Evolutionary conservation across 2,113 vertebrate genomes (phyloP).

Genomic region (Carollia perspicillata): DNA sequence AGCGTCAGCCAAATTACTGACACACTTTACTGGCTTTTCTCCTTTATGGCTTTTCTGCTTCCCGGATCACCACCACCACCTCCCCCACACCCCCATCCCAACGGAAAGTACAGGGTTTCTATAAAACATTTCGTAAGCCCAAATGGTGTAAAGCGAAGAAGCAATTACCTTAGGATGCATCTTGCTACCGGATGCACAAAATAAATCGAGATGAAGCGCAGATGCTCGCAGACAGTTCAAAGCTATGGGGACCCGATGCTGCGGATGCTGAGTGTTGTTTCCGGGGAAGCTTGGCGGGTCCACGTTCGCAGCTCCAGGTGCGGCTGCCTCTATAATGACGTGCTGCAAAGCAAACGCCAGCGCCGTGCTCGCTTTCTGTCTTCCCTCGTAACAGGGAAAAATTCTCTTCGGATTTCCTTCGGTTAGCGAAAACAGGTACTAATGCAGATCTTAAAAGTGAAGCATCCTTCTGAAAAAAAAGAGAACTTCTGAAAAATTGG

Average conservation of each 20-base stretch:
- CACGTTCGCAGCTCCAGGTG: not conserved
- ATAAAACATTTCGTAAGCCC: not conserved
- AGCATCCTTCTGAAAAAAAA: too few species aligned
- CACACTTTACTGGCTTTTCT: not conserved
- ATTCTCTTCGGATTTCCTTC: not conserved
- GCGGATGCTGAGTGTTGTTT: not conserved
- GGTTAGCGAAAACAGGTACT: not conserved
- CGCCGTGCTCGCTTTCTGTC: not conserved
- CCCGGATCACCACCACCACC: not conserved
- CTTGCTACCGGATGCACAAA: not conserved
- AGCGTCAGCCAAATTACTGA: not conserved
- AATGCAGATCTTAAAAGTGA: not conserved
- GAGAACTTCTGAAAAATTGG: not conserved
- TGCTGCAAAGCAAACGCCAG: not conserved
- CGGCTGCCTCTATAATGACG: not conserved
- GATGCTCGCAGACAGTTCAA: not conserved
- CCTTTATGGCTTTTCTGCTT: not conserved
- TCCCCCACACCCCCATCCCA: not conserved
- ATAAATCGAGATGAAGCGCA: not conserved
- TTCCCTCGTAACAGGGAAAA: not conserved
- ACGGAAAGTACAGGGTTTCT: not conserved
- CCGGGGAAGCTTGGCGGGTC: not conserved
- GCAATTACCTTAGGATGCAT: not conserved
- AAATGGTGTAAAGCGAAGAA: not conserved
- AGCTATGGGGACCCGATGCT: not conserved